phyloP scores from a whole-genome alignment of 2,888 invertebrate species.

The Erebia aethiops region DNA sequence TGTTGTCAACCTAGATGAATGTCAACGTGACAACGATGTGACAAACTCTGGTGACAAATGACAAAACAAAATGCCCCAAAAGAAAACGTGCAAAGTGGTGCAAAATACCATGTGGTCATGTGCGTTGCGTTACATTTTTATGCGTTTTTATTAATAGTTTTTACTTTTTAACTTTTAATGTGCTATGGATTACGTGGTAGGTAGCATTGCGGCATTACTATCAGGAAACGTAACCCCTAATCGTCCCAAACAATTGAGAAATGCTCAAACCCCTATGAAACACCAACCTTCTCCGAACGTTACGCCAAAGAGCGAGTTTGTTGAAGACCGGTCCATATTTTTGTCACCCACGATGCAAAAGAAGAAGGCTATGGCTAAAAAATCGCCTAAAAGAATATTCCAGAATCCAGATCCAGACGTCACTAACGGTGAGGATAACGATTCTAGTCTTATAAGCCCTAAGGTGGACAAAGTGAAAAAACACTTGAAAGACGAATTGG shows the following conservation, averaged over 20 bases:
- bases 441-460: constrained; percentile 52
- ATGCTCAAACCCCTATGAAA: constrained; percentile 73
- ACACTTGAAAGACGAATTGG: constrained; percentile 64
- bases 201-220: constrained; percentile 83
- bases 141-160: constrained; percentile 1
- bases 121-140: background rate
- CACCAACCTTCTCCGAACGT: constrained; percentile 73
- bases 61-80: background rate
- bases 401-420: constrained; percentile 66
- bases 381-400: constrained; percentile 77
- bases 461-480: constrained; percentile 75
- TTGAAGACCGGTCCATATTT: constrained; percentile 71
- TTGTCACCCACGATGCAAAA: constrained; percentile 72
- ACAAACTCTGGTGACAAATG: no score
- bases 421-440: constrained; percentile 55
- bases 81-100: no score
- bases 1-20: constrained; percentile 15
- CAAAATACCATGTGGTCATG: constrained; percentile 56
- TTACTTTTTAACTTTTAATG: constrained; percentile 8
- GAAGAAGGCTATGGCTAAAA: constrained; percentile 74
- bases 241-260: constrained; percentile 71
- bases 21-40: constrained; percentile 13
- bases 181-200: constrained; percentile 79
- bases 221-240: constrained; percentile 82
- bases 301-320: constrained; percentile 72